Conservation (phyloP, 2,113 vertebrate species). For the Brachypodius melanocephalos region DNA sequence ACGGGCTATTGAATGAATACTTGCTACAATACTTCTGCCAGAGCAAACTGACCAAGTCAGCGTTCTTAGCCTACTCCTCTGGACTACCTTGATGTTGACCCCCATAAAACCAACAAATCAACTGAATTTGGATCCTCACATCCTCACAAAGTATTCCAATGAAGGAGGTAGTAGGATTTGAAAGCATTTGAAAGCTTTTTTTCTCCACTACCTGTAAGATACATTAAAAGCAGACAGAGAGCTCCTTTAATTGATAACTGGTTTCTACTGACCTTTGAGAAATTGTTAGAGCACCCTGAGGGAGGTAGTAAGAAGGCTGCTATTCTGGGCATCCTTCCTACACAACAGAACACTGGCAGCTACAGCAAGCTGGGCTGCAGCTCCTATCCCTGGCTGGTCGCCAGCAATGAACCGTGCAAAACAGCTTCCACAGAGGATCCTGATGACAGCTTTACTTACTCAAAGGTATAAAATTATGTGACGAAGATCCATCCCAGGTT, state of each 20-base stretch:
- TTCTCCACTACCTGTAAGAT: neutral
- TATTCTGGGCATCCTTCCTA: constrained; percentile 37
- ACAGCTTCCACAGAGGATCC: neutral
- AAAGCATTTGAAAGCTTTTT: neutral
- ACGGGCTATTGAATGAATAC: neutral
- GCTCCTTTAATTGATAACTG: neutral
- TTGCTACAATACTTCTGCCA: neutral
- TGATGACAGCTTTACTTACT: neutral
- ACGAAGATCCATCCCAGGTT: neutral
- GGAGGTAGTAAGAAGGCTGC: neutral
- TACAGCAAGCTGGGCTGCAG: neutral
- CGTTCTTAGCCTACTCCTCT: neutral
- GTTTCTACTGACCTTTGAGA: constrained; percentile 7
- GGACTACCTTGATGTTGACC: neutral
- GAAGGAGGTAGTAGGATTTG: neutral
- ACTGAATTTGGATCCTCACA: neutral
- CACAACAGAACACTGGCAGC: neutral
- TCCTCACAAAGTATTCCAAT: neutral
- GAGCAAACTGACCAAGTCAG: neutral
- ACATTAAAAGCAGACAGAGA: neutral
- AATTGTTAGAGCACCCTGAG: neutral
- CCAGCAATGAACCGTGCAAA: neutral
- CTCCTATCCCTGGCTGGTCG: neutral
- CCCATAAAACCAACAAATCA: neutral
- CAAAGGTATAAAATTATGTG: neutral